phyloP scores from a whole-genome alignment of 1,140 invertebrate genomes.

The Amphibalanus amphitrite region DNA sequence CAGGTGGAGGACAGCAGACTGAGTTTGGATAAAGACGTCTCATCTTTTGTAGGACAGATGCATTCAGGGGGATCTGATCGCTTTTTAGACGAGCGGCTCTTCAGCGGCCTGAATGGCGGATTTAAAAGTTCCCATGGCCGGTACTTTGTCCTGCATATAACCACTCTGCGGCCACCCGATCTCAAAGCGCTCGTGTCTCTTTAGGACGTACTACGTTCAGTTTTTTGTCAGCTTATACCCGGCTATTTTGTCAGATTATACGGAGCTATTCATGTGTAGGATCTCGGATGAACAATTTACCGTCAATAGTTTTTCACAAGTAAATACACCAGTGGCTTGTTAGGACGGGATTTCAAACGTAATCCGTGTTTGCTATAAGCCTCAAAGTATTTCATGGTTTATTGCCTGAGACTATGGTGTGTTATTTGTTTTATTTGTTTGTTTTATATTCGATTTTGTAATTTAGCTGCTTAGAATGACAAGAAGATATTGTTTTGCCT shows the following conservation, averaged over 20 bases:
- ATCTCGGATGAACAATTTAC: not conserved
- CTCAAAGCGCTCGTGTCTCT: not conserved
- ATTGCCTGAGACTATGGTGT: too few relatives aligned
- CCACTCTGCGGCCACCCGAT: not conserved
- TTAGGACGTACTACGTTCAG: not conserved
- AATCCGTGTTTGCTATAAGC: too few relatives aligned
- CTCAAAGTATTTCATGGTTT: too few relatives aligned
- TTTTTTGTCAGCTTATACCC: not conserved
- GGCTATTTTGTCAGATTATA: not conserved
- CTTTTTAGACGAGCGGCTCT: not conserved
- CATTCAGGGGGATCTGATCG: not conserved
- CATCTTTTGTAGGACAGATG: not conserved
- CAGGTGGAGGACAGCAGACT: not conserved
- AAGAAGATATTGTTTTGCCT: too few relatives aligned
- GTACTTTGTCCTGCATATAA: not conserved
- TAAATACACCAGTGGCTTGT: not conserved
- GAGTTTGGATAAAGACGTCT: not conserved
- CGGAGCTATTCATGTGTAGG: not conserved
- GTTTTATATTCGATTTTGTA: too few relatives aligned
- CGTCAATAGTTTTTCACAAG: not conserved
- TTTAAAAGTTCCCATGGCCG: not conserved
- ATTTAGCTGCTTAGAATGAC: too few relatives aligned
- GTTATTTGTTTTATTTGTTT: too few relatives aligned
- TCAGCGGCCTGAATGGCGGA: not conserved
- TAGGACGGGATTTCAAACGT: not conserved